phyloP scores from a whole-genome alignment of 2,888 invertebrate genomes.

The Diarsia dahlii region DNA sequence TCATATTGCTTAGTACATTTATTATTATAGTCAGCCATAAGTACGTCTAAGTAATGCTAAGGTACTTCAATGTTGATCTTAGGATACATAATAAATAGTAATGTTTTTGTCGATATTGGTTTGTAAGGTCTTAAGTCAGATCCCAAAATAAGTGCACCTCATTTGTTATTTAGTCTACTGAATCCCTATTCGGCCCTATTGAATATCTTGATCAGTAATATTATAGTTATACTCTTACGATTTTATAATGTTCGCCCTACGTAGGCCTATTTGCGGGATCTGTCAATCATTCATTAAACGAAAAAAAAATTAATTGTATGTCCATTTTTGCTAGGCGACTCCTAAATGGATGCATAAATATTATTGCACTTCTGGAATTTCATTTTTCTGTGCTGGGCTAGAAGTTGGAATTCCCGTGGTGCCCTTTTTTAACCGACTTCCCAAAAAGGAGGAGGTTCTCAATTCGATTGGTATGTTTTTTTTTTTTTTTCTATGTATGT shows the following conservation, averaged over 20 bases:
- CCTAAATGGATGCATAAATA: neutral
- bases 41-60: neutral
- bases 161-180: neutral
- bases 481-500: too few relatives aligned
- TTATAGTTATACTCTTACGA: neutral
- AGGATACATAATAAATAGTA: neutral
- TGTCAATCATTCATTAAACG: neutral
- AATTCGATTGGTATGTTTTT: too few relatives aligned
- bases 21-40: too few relatives aligned
- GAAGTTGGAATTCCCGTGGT: neutral
- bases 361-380: neutral
- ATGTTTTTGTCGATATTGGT: neutral
- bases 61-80: neutral
- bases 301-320: neutral
- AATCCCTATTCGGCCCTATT: neutral
- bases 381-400: neutral
- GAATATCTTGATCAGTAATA: neutral
- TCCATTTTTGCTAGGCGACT: neutral
- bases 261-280: conserved; percentile 36
- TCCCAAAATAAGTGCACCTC: neutral
- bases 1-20: neutral
- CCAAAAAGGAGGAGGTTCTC: too few relatives aligned
- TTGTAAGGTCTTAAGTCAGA: neutral
- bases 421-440: too few relatives aligned
- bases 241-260: neutral